Evolutionary conservation across 2,888 invertebrate genomes (phyloP).

Genomic region (Noctua janthe): DNA sequence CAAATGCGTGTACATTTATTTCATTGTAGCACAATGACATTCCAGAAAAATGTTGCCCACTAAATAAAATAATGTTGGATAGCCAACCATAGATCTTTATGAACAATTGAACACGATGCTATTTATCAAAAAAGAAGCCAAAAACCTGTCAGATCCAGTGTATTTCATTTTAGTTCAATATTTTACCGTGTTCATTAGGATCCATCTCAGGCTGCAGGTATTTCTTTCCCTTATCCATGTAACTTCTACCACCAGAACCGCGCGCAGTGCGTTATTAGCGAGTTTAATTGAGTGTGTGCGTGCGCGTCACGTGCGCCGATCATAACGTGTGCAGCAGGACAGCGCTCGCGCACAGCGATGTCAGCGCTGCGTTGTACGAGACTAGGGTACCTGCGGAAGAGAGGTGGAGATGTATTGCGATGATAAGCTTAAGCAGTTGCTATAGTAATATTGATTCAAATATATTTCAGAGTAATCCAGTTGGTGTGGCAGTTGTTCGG

Average conservation of each 20-base stretch:
- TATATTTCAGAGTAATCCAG: neutral
- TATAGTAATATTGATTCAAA: neutral
- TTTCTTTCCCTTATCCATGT: neutral
- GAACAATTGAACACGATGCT: neutral
- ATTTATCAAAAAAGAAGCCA: neutral
- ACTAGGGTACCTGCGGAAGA: conserved; percentile 65
- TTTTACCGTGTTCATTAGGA: neutral
- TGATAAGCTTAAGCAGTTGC: neutral
- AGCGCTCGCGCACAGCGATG: conserved; percentile 65
- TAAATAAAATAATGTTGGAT: neutral
- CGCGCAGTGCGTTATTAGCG: conserved; percentile 67
- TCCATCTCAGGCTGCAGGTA: neutral
- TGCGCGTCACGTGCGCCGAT: conserved; percentile 60
- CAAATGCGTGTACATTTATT: neutral
- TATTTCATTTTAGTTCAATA: neutral
- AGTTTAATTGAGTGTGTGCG: conserved; percentile 70
- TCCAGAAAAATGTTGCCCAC: neutral
- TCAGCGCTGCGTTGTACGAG: conserved; percentile 63
- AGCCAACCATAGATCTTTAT: neutral
- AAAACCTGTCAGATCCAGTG: neutral
- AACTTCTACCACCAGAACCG: conserved; percentile 27
- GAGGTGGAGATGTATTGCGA: neutral
- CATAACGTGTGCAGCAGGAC: conserved; percentile 70
- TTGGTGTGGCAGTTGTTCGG: neutral
- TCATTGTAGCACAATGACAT: neutral